phyloP scores from a whole-genome alignment of 2,113 vertebrate species.

The Hemiprocne comata region DNA sequence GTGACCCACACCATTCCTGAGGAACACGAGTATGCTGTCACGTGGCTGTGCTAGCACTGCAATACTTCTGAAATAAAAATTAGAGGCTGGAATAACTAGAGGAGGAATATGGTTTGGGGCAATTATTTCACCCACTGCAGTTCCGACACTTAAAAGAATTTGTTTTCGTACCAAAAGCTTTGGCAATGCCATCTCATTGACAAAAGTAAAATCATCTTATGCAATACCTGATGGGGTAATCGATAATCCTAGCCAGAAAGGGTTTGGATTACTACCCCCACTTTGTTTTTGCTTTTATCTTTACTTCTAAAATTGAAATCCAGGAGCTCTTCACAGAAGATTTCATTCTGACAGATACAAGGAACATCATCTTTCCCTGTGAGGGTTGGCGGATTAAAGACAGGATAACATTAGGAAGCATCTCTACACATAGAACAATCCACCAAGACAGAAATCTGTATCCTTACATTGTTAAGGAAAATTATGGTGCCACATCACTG shows the following conservation, averaged over 20 bases:
- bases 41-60: background rate
- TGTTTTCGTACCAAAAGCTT: background rate
- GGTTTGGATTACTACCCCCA: background rate
- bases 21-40: background rate
- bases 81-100: background rate
- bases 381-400: background rate
- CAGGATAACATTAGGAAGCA: constrained; percentile 7
- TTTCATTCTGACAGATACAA: constrained; percentile 58
- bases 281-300: constrained; percentile 34
- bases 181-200: background rate
- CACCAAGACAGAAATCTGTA: constrained; percentile 13
- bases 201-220: background rate
- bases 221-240: background rate
- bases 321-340: background rate
- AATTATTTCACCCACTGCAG: background rate
- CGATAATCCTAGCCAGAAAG: background rate
- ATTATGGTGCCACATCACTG: background rate
- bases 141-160: background rate
- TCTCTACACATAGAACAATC: background rate
- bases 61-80: background rate
- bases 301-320: constrained; percentile 48
- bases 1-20: background rate
- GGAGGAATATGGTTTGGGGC: background rate
- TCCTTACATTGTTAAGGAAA: background rate
- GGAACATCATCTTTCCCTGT: background rate